Evolutionary conservation across 2,888 invertebrate species (phyloP), one percentile per base, ranked within the genome.

Genomic region (Chirona hameri): DNA sequence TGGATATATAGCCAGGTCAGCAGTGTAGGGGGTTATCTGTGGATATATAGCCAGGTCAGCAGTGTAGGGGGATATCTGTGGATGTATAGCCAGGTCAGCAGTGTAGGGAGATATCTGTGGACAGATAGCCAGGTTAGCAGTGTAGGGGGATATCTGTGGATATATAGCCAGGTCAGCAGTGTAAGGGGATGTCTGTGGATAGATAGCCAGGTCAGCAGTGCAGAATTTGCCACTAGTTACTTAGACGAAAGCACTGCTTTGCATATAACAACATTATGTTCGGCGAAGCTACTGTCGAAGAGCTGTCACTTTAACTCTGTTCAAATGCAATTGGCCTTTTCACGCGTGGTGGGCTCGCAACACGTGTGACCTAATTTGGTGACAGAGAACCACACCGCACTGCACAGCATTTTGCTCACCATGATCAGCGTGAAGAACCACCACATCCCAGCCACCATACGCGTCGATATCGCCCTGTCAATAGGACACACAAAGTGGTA

Each of bases 401-500:
- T 29, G 29, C 72, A 29, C 15, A 29, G 0, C 24, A 21, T 79
- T n/a, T 9, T 48, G 0, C 52, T 80, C 52, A 80, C 52, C 94
- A 97, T 96, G 86, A 97, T 97, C 81, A 97, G 89, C 0, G 95
- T 95, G 89, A 97, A 97, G 89, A 97, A 97, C 96, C 96, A 97
- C 96, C 87, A 88, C 76, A 76, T 95, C 72, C 95, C 95, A 5
- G 94, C 95, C 18, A 95, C 93, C 92, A 95, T 93, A 84, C 96
- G 90, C 0, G 95, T 95, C 0, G 95, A 95, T 21, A 95, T 93
- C 79, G 95, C 95, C 89, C 95, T 94, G 88, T 79, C 4, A n/a
- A 7, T 18, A 72, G 31, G 14, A n/a, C n/a, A n/a, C 39, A 39
- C 39, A 39, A 18, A 46, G 15, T 46, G 72, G 27, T 39, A 39